A percentile compares a stretch with the other conserved stretches of the same genome.
These are phyloP conservation scores for Gallinago undulata DNA, from an alignment of 2,113 vertebrate species.

Conservation along the genomic window DNA sequence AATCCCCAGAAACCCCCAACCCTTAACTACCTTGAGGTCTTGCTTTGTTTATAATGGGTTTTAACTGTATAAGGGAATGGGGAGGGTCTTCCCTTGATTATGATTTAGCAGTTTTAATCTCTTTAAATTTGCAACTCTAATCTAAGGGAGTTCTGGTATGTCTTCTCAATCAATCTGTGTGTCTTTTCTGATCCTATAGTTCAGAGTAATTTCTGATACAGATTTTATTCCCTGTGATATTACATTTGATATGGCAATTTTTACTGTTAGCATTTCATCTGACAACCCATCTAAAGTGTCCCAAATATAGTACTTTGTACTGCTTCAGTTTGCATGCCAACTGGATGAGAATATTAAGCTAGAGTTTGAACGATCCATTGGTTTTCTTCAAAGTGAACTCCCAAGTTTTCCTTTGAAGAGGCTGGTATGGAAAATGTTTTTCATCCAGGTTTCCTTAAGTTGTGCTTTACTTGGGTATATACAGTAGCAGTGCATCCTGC, in stretches of 20 bases:
- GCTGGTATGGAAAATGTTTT: background rate
- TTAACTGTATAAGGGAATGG: background rate
- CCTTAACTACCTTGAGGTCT: background rate
- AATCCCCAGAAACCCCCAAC: background rate
- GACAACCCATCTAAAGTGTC: background rate
- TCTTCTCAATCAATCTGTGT: background rate
- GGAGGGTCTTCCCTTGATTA: background rate
- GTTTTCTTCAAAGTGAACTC: background rate
- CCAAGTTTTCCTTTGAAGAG: background rate
- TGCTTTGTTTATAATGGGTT: background rate
- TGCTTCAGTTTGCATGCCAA: background rate
- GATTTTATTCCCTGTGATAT: constrained; percentile 3
- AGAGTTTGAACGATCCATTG: background rate
- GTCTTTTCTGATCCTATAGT: background rate
- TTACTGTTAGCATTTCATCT: background rate
- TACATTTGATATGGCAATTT: constrained; percentile 2
- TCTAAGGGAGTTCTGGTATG: background rate
- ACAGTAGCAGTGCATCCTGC: background rate
- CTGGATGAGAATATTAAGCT: background rate
- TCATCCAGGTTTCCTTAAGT: background rate
- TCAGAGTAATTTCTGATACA: background rate
- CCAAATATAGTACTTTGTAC: background rate
- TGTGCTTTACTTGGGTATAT: background rate
- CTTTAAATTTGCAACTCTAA: background rate
- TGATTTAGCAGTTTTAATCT: background rate